Evolutionary conservation across 2,888 invertebrate genomes (phyloP).

Genomic region (Agrotis segetum): DNA sequence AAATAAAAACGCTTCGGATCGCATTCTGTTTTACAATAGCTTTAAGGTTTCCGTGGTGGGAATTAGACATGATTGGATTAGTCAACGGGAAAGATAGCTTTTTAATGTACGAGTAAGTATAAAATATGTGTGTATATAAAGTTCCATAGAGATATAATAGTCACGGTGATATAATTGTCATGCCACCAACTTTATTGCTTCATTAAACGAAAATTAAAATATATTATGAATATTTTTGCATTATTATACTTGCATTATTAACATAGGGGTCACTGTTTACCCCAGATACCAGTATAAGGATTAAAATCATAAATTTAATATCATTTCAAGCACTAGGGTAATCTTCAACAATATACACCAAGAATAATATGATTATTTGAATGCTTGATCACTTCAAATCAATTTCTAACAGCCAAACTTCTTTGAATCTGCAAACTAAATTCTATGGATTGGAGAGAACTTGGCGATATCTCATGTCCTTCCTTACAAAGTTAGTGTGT

Average conservation of each 20-base stretch:
- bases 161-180: too few species aligned
- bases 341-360: neutral
- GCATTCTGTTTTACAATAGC: too few species aligned
- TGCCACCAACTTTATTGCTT: too few species aligned
- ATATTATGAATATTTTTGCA: too few species aligned
- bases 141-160: too few species aligned
- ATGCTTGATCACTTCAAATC: neutral
- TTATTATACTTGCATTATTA: too few species aligned
- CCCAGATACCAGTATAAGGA: too few species aligned
- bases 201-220: too few species aligned
- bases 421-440: neutral
- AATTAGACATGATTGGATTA: neutral
- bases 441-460: conserved; percentile 1
- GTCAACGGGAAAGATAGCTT: neutral
- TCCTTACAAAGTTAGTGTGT: conserved; percentile 26
- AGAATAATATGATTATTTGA: neutral
- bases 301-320: neutral
- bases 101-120: too few species aligned
- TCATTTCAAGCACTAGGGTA: neutral
- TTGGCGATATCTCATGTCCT: conserved; percentile 14
- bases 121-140: neutral
- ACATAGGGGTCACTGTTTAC: too few species aligned
- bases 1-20: too few species aligned
- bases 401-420: neutral
- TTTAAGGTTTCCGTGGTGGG: neutral